phyloP scores from a whole-genome alignment of 2,888 invertebrate species.

The Aphelenchoides bicaudatus region DNA sequence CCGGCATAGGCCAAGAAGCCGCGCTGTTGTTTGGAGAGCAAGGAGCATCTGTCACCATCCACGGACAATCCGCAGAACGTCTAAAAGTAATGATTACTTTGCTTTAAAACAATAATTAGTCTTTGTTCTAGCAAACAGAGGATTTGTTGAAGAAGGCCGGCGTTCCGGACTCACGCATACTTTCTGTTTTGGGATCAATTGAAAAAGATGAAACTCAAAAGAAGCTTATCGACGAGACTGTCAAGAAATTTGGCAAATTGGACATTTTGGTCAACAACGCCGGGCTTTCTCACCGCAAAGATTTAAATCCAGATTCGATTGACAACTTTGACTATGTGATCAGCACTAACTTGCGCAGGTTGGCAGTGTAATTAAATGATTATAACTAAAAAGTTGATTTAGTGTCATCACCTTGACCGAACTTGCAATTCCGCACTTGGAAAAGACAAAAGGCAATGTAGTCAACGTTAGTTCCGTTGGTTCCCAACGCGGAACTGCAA shows the following conservation, averaged over 20 bases:
- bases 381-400: too few species aligned
- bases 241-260: constrained; percentile 16
- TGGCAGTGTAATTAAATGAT: background rate
- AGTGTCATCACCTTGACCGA: constrained; percentile 4
- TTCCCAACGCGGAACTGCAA: background rate
- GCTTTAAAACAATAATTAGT: too few species aligned
- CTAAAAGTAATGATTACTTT: background rate
- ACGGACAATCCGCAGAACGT: constrained; percentile 1
- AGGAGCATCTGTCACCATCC: constrained; percentile 11
- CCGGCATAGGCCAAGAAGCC: constrained; percentile 19
- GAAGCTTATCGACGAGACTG: constrained; percentile 17
- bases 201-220: constrained; percentile 16
- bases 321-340: constrained; percentile 2
- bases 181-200: constrained; percentile 5
- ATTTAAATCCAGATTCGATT: background rate
- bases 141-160: background rate
- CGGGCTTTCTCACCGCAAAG: background rate
- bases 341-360: background rate
- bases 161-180: background rate
- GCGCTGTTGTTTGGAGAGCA: constrained; percentile 14
- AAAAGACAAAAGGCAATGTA: constrained; percentile 20
- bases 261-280: constrained; percentile 19
- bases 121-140: constrained; percentile 3
- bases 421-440: constrained; percentile 15
- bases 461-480: constrained; percentile 17